A percentile compares a stretch with the other conserved stretches of the same genome.
phyloP scores from a whole-genome alignment of 1,140 invertebrate species.

The Berghia stephanieae region DNA sequence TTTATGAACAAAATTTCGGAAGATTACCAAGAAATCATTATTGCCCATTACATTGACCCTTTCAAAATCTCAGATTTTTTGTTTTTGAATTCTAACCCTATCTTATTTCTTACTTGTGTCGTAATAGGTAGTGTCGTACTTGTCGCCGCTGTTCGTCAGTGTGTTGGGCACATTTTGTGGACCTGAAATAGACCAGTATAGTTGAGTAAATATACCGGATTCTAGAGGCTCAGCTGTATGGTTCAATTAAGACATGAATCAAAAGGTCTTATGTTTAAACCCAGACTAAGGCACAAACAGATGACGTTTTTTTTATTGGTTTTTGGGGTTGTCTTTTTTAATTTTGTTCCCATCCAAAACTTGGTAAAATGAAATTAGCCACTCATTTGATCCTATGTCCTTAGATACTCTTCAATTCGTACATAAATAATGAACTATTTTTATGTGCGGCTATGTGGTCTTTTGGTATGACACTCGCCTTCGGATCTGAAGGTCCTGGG shows the following conservation, averaged over 20 bases:
- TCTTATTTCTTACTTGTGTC: constrained; percentile 47
- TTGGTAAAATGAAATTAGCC: too few species aligned
- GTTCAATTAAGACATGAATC: not conserved
- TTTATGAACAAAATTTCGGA: not conserved
- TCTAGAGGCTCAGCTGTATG: not conserved
- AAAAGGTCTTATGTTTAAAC: not conserved
- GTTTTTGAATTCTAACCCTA: not conserved
- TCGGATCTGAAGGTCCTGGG: too few species aligned
- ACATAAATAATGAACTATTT: too few species aligned
- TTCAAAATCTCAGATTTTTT: not conserved
- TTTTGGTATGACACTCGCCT: too few species aligned
- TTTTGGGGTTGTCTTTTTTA: too few species aligned
- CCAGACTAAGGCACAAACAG: not conserved
- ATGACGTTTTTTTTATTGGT: not conserved
- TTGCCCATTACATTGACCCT: not conserved
- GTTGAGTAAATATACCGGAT: too few species aligned
- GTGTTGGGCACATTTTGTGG: constrained; percentile 78
- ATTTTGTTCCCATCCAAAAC: not conserved
- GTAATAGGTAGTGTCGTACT: constrained; percentile 60
- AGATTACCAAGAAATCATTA: not conserved
- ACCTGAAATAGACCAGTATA: constrained; percentile 67
- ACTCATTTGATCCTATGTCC: too few species aligned
- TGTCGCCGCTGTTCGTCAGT: constrained; percentile 74
- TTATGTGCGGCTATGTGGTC: too few species aligned
- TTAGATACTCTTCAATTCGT: too few species aligned